Conservation (phyloP, 2,113 vertebrate species). For the Tympanuchus pallidicinctus region DNA sequence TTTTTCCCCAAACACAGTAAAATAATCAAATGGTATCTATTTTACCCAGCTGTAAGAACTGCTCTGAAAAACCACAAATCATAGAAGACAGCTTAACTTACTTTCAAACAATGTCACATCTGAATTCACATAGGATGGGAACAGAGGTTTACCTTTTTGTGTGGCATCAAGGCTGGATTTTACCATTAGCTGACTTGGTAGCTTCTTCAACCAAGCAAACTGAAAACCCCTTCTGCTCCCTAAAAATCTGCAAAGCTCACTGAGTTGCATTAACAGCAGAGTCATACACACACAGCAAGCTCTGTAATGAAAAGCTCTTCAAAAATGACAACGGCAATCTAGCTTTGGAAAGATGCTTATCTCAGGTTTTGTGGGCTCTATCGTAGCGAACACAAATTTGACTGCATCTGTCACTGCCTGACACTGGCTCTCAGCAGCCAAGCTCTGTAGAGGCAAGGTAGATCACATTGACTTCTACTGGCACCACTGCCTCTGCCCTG, state of each 20-base stretch:
- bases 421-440: neutral
- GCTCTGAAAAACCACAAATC: neutral
- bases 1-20: neutral
- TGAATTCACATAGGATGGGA: neutral
- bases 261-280: neutral
- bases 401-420: neutral
- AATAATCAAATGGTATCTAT: neutral
- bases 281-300: rapidly evolving
- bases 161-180: neutral
- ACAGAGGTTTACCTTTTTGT: neutral
- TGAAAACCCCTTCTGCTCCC: neutral
- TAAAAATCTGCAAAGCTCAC: neutral
- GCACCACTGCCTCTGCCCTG: neutral
- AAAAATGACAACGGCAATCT: neutral
- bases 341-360: neutral
- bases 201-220: neutral
- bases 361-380: neutral
- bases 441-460: neutral
- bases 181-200: neutral
- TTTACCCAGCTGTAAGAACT: neutral
- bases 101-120: neutral
- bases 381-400: neutral
- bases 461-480: neutral
- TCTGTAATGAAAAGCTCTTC: neutral
- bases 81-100: neutral